Evolutionary conservation across 30 jellyfish, hydroid and myxozoan genomes (phyloP).

Genomic region (Calvadosia cruxmelitensis): DNA sequence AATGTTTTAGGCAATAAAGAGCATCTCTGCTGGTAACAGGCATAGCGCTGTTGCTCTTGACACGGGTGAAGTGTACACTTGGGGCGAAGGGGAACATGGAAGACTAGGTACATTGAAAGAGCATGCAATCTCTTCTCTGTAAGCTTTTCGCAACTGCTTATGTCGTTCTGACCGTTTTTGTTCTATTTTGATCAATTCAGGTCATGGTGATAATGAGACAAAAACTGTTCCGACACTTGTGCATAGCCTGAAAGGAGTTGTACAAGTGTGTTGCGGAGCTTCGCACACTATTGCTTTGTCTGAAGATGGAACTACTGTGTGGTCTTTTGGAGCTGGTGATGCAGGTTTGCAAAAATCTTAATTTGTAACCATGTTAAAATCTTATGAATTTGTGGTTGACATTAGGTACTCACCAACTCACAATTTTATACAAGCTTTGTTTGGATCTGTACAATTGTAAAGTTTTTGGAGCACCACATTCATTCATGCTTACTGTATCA

Average conservation of each 20-base stretch:
- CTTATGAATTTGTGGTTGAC: too few species aligned
- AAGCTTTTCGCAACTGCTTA: too few species aligned
- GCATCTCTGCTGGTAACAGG: slow-evolving; percentile 91
- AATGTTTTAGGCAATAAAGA: slow-evolving; percentile 45
- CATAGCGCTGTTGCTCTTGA: slow-evolving; percentile 93
- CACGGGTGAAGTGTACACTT: slow-evolving; percentile 80
- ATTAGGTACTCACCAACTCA: too few species aligned
- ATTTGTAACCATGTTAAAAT: too few species aligned
- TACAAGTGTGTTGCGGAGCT: slow-evolving; percentile 89
- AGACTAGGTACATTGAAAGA: slow-evolving; percentile 52
- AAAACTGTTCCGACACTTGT: slow-evolving; percentile 65
- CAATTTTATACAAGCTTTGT: too few species aligned
- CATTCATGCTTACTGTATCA: too few species aligned
- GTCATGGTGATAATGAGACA: slow-evolving; percentile 92
- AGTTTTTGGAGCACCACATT: too few species aligned
- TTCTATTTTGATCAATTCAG: too few species aligned
- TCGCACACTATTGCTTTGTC: slow-evolving; percentile 88
- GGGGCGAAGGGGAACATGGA: slow-evolving; percentile 99
- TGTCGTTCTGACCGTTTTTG: too few species aligned
- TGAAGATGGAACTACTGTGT: slow-evolving; percentile 70
- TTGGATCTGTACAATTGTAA: too few species aligned
- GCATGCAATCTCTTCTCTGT: too few species aligned
- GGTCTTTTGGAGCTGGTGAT: slow-evolving; percentile 99
- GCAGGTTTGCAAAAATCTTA: too few species aligned
- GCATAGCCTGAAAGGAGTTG: slow-evolving; percentile 53